Conservation (phyloP, 2,113 vertebrate genomes). For the Salminus brasiliensis region DNA sequence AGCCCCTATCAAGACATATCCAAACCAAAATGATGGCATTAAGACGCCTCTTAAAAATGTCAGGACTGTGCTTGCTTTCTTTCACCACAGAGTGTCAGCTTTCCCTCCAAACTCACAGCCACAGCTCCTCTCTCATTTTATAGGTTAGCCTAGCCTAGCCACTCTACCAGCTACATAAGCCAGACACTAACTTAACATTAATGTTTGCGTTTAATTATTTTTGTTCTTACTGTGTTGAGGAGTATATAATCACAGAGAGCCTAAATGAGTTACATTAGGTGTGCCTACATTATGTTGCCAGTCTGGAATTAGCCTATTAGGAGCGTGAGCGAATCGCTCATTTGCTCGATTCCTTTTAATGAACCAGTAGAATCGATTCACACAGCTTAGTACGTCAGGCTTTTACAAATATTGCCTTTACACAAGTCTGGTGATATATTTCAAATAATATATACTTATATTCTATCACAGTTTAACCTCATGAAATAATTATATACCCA, state of each 20-base stretch:
- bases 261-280: background rate
- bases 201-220: background rate
- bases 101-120: background rate
- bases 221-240: background rate
- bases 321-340: no score
- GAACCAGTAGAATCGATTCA: no score
- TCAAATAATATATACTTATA: no score
- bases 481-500: no score
- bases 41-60: background rate
- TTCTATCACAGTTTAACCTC: no score
- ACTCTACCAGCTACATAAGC: background rate
- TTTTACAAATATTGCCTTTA: no score
- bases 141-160: background rate
- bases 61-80: background rate
- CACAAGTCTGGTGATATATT: no score
- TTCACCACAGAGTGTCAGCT: constrained; percentile 20
- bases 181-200: background rate
- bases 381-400: no score
- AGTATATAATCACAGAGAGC: background rate
- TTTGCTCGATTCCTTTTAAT: no score
- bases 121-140: background rate
- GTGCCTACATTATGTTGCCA: no score
- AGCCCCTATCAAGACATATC: background rate
- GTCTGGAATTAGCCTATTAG: no score
- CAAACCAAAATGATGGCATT: background rate